These are phyloP conservation scores for Alosa sapidissima DNA, from an alignment of 2,797 vertebrate genomes.

Conservation along the genomic window DNA sequence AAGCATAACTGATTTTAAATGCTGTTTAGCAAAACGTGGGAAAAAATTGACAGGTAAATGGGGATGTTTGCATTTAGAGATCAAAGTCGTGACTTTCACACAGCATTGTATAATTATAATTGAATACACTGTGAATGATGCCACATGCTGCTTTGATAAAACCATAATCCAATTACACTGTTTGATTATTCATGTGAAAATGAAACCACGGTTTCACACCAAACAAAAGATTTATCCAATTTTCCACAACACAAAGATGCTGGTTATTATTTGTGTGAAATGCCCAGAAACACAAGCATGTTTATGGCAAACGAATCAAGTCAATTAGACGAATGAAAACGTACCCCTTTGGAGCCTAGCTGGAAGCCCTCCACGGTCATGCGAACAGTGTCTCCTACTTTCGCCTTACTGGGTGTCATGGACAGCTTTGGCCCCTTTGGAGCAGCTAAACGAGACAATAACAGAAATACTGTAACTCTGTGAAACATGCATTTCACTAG, in stretches of 20 bases:
- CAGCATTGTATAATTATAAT: not conserved
- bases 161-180: slow-evolving; percentile 11
- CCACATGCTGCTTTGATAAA: not conserved
- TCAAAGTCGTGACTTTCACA: not conserved
- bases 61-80: not conserved
- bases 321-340: slow-evolving; percentile 15
- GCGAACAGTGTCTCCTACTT: slow-evolving; percentile 87
- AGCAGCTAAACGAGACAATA: slow-evolving; percentile 72
- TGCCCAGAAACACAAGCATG: not conserved
- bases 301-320: not conserved
- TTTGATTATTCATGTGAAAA: not conserved
- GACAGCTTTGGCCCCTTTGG: slow-evolving; percentile 87
- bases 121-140: not conserved
- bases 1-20: not conserved
- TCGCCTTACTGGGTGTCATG: slow-evolving; percentile 82
- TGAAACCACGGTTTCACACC: not conserved
- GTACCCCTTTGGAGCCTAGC: slow-evolving; percentile 75
- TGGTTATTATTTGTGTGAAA: slow-evolving; percentile 1
- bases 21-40: not conserved
- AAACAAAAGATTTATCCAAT: slow-evolving; percentile 6
- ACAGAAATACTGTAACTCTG: not conserved
- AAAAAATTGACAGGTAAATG: not conserved
- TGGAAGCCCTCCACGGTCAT: slow-evolving; percentile 89
- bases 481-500: not conserved
- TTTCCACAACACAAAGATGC: not conserved